Evolutionary conservation across 2,113 vertebrate species (phyloP).

Genomic region (Setophaga petechia): DNA sequence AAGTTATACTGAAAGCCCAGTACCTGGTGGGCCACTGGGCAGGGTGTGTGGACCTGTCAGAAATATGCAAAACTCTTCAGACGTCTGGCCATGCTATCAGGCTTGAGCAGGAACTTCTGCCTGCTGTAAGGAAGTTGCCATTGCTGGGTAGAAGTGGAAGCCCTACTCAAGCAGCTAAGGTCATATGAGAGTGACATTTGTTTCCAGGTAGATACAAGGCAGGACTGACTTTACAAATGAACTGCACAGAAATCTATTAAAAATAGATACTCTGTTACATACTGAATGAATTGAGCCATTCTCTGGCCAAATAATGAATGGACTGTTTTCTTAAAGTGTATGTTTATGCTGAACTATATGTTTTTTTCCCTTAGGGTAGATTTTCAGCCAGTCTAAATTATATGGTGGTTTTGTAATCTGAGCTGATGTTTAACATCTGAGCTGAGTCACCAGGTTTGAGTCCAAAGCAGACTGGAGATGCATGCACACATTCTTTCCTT

Average conservation of each 20-base stretch:
- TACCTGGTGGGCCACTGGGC: neutral
- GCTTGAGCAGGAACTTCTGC: neutral
- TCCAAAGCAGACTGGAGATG: neutral
- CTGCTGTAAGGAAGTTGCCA: neutral
- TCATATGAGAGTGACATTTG: neutral
- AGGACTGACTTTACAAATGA: neutral
- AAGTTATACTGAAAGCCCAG: neutral
- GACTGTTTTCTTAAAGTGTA: neutral
- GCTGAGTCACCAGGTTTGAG: slow-evolving; percentile 40
- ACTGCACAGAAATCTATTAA: neutral
- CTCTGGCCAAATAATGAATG: neutral
- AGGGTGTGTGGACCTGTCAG: neutral
- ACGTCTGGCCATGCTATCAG: neutral
- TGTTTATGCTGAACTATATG: slow-evolving; percentile 1
- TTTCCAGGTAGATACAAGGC: neutral
- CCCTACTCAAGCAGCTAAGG: neutral
- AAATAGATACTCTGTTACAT: neutral
- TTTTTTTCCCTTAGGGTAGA: slow-evolving; percentile 32
- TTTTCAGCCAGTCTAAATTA: slow-evolving; percentile 45
- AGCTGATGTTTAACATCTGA: slow-evolving; percentile 52
- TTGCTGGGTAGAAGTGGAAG: neutral
- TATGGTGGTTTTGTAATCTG: slow-evolving; percentile 34
- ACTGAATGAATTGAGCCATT: neutral
- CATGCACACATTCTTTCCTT: neutral
- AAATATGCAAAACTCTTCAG: neutral